Evolutionary conservation across 2,888 invertebrate genomes (phyloP).

Genomic region (Caenorhabditis macrosperma): DNA sequence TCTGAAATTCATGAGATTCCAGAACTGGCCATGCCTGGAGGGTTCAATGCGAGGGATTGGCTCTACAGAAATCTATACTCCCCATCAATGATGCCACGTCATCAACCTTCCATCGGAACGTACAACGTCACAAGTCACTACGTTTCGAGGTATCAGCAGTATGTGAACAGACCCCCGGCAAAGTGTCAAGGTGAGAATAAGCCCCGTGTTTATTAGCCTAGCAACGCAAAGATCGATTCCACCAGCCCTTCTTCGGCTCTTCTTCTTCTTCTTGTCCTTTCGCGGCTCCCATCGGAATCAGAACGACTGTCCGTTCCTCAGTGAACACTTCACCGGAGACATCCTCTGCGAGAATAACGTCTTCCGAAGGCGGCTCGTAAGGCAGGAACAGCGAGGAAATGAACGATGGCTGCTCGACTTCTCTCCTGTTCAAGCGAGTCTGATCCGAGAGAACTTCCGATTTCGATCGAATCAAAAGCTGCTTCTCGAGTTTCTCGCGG

Average conservation of each 20-base stretch:
- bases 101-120: not conserved
- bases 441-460: slow-evolving; percentile 21
- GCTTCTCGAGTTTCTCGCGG: slow-evolving; percentile 35
- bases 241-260: slow-evolving; percentile 31
- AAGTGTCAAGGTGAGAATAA: slow-evolving; percentile 41
- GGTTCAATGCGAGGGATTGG: slow-evolving; percentile 36
- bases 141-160: slow-evolving; percentile 66
- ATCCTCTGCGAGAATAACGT: not conserved
- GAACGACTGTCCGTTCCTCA: slow-evolving; percentile 12
- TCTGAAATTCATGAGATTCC: not conserved
- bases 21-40: slow-evolving; percentile 55
- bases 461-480: slow-evolving; percentile 23
- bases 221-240: slow-evolving; percentile 48
- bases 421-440: no score
- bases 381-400: not conserved
- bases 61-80: not conserved
- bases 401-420: not conserved
- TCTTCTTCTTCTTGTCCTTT: not conserved
- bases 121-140: slow-evolving; percentile 56
- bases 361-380: not conserved
- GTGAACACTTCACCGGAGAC: not conserved
- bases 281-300: slow-evolving; percentile 2
- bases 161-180: slow-evolving; percentile 46
- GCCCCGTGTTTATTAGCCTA: not conserved
- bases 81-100: not conserved